phyloP scores from a whole-genome alignment of 2,888 invertebrate genomes.

The Drosophila colorata region DNA sequence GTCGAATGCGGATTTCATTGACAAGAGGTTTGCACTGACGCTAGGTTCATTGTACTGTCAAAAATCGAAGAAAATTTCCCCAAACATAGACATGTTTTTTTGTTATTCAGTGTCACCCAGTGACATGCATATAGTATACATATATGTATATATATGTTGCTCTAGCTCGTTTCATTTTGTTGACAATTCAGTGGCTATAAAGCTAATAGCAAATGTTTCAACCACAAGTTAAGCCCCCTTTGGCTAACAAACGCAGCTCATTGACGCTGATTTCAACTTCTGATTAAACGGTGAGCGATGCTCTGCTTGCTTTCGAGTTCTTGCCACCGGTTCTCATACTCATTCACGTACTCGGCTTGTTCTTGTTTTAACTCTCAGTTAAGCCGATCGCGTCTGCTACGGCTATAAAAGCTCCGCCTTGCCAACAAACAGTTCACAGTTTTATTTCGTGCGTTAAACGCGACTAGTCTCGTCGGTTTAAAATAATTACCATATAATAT shows the following conservation, averaged over 20 bases:
- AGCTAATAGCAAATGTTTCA: conserved; percentile 23
- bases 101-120: conserved; percentile 42
- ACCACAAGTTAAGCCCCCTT: conserved; percentile 50
- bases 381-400: conserved; percentile 24
- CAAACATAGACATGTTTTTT: conserved; percentile 17
- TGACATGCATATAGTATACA: conserved; percentile 42
- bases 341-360: conserved; percentile 17
- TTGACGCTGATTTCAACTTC: conserved; percentile 29
- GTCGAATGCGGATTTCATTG: conserved; percentile 42
- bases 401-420: conserved; percentile 47
- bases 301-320: conserved; percentile 7
- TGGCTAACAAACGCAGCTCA: conserved; percentile 21
- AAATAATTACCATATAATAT: neutral
- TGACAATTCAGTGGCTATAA: neutral
- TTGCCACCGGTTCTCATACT: conserved; percentile 43
- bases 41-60: conserved; percentile 53
- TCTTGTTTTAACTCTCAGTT: conserved; percentile 30
- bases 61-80: conserved; percentile 6
- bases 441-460: conserved; percentile 25
- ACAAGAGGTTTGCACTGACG: conserved; percentile 21
- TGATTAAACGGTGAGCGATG: conserved; percentile 26
- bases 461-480: neutral
- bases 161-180: neutral
- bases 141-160: neutral
- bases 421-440: conserved; percentile 40